A percentile compares a stretch with the other conserved stretches of the same genome.
Conservation (phyloP, 2,113 vertebrate species). For the Eulacestoma nigropectus region DNA sequence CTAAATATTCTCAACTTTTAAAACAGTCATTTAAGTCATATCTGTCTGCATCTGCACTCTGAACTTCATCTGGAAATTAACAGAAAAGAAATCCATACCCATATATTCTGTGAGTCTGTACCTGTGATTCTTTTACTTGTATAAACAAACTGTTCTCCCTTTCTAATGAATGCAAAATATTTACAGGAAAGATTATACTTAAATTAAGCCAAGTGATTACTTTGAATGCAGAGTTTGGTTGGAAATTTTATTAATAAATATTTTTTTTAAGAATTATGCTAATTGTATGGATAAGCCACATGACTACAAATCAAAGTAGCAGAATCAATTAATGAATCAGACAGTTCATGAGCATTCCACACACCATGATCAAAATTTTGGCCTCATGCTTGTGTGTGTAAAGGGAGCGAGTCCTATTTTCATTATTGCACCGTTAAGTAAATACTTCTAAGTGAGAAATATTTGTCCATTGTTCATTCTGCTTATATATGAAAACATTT, state of each 20-base stretch:
- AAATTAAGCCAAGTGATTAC: conserved; percentile 37
- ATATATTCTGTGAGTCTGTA: background rate
- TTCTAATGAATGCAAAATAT: conserved; percentile 57
- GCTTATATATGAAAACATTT: background rate
- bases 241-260: conserved; percentile 47
- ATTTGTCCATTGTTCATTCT: background rate
- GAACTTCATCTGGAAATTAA: background rate
- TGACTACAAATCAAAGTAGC: conserved; percentile 27
- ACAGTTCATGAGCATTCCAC: background rate
- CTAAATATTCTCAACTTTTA: background rate
- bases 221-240: conserved; percentile 50
- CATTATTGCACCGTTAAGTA: background rate
- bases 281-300: background rate
- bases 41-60: background rate
- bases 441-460: background rate
- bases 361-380: background rate
- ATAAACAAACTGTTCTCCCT: conserved; percentile 18
- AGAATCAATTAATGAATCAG: background rate
- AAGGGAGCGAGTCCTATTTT: background rate
- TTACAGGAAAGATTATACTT: conserved; percentile 53
- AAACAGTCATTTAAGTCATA: background rate
- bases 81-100: background rate
- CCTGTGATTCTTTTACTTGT: conserved; percentile 8
- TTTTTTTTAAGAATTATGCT: conserved; percentile 20
- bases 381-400: background rate